Evolutionary conservation across 2,113 vertebrate genomes (phyloP).

Genomic region (Cairina moschata): DNA sequence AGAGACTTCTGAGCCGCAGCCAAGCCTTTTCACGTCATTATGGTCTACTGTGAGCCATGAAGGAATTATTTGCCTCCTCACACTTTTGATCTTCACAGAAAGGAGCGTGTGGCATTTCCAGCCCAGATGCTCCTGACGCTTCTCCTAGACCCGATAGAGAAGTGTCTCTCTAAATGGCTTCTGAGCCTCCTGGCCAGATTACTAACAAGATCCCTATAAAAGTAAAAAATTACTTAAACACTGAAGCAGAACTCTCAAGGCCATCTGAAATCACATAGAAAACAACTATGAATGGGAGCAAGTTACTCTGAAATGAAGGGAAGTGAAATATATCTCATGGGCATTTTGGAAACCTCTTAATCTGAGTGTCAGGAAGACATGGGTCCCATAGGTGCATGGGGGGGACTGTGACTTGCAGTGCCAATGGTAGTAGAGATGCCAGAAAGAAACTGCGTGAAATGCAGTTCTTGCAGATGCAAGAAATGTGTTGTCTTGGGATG

Average conservation of each 20-base stretch:
- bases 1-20: neutral
- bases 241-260: neutral
- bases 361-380: rapidly evolving
- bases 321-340: neutral
- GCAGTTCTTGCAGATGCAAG: neutral
- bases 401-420: neutral
- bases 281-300: rapidly evolving
- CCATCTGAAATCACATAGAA: neutral
- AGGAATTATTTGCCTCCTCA: slow-evolving; percentile 31
- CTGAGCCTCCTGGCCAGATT: neutral
- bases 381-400: neutral
- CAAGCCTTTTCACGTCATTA: slow-evolving; percentile 24
- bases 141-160: rapidly evolving
- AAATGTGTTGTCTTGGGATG: rapidly evolving
- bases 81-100: slow-evolving; percentile 35
- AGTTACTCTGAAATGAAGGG: neutral
- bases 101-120: slow-evolving; percentile 15
- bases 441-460: neutral
- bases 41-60: neutral
- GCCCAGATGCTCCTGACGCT: neutral
- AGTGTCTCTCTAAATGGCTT: neutral
- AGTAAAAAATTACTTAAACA: neutral
- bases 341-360: neutral
- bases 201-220: neutral
- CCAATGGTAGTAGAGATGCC: neutral